Percentiles rank a stretch among this genome's conserved stretches.
These are phyloP conservation scores for Cetoscarus ocellatus DNA, from an alignment of 2,797 vertebrate genomes.

Conservation along the genomic window DNA sequence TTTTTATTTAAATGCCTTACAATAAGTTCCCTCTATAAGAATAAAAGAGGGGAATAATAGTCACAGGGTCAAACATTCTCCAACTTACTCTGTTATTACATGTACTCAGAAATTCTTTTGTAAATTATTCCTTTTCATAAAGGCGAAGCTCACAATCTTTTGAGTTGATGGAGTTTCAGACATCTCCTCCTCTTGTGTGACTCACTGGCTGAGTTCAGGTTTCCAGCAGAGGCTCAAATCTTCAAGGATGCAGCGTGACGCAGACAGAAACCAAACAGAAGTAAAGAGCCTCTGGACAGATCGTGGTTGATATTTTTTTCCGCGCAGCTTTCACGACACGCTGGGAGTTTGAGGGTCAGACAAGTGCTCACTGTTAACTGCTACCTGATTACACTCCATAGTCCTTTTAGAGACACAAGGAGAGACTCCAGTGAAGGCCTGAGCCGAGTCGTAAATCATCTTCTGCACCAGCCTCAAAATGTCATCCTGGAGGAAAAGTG, in stretches of 20 bases:
- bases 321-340: conserved; percentile 5
- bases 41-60: neutral
- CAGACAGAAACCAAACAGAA: conserved; percentile 14
- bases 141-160: neutral
- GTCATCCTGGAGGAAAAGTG: conserved; percentile 57
- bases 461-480: conserved; percentile 68
- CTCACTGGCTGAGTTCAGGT: conserved; percentile 19
- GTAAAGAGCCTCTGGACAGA: neutral
- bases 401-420: conserved; percentile 52
- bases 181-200: conserved; percentile 12
- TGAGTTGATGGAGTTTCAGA: neutral
- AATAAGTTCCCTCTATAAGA: conserved; percentile 10
- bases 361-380: conserved; percentile 62
- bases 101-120: neutral
- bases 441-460: conserved; percentile 70
- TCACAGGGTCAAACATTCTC: neutral
- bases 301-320: conserved; percentile 8
- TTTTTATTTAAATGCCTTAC: neutral
- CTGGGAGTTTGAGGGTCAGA: conserved; percentile 60
- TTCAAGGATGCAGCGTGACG: conserved; percentile 18
- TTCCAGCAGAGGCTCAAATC: conserved; percentile 19
- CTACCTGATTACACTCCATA: conserved; percentile 69
- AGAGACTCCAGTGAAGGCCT: conserved; percentile 56
- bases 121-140: neutral
- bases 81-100: neutral